Conservation (phyloP, 2,113 vertebrate genomes). For the Eptatretus burgeri region DNA sequence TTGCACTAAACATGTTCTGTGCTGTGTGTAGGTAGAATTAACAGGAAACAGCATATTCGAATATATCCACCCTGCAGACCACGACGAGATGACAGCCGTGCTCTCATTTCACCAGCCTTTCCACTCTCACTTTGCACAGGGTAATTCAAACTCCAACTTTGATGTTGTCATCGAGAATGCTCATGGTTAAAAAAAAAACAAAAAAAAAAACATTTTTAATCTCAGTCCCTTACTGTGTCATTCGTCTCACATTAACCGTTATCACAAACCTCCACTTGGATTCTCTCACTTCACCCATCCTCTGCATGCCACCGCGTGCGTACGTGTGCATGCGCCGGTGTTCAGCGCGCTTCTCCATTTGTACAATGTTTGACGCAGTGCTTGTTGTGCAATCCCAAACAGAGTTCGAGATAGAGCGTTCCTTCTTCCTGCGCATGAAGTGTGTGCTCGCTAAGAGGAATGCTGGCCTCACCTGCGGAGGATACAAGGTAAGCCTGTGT, state of each 20-base stretch:
- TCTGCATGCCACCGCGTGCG: too few species aligned
- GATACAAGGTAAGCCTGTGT: conserved; percentile 47
- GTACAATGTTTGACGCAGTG: too few species aligned
- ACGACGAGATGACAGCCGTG: conserved; percentile 82
- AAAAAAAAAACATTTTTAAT: too few species aligned
- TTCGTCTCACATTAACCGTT: too few species aligned
- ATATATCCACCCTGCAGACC: conserved; percentile 82
- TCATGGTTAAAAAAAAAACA: too few species aligned
- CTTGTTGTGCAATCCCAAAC: conserved; percentile 3
- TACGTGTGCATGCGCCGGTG: too few species aligned
- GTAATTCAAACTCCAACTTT: conserved; percentile 14
- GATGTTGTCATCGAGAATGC: too few species aligned
- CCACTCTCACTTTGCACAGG: conserved; percentile 83
- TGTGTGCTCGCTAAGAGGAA: conserved; percentile 87
- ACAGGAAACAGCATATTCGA: conserved; percentile 95
- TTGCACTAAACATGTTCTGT: too few species aligned
- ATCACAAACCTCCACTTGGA: too few species aligned
- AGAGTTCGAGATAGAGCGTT: conserved; percentile 91
- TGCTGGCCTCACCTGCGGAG: conserved; percentile 72
- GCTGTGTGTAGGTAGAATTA: conserved; percentile 45
- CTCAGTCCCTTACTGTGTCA: too few species aligned
- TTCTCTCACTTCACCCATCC: too few species aligned
- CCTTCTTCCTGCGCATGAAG: conserved; percentile 89
- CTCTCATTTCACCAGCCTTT: conserved; percentile 81
- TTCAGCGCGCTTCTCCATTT: conserved; percentile 8